These are phyloP conservation scores for Pedetes capensis DNA, from an alignment of 2,113 vertebrate genomes.

Conservation along the genomic window DNA sequence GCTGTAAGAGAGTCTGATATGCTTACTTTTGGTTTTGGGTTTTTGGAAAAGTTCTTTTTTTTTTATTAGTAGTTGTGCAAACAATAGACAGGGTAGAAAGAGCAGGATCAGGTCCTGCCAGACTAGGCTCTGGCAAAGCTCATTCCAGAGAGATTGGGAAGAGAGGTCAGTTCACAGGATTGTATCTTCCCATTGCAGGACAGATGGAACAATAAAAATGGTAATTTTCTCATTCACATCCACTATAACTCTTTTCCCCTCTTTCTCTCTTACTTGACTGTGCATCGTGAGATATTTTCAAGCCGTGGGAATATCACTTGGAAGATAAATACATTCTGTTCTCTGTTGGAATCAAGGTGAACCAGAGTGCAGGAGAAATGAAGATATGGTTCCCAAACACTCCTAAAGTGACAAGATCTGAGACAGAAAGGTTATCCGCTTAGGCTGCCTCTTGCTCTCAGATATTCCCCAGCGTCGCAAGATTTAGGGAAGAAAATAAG, in stretches of 20 bases:
- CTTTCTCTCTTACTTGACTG: not conserved
- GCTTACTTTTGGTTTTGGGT: not conserved
- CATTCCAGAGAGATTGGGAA: not conserved
- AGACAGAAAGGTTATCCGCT: not conserved
- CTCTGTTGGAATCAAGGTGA: not conserved
- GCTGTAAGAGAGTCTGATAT: not conserved
- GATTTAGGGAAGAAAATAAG: not conserved
- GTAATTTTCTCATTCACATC: not conserved
- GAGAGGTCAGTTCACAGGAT: not conserved
- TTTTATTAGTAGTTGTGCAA: not conserved
- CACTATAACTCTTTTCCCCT: not conserved
- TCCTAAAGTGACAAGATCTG: not conserved
- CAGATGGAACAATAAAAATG: not conserved
- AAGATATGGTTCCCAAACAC: not conserved
- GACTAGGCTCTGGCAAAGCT: not conserved
- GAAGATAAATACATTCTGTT: constrained; percentile 24
- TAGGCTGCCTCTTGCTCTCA: not conserved
- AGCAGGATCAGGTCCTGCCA: not conserved
- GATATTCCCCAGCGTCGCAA: not conserved
- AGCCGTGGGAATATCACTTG: constrained; percentile 26
- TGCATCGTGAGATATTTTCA: not conserved
- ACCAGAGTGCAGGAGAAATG: not conserved
- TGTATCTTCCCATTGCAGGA: not conserved
- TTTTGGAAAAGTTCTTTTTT: not conserved
- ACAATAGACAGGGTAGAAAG: not conserved